Evolutionary conservation across 1,140 invertebrate genomes (phyloP), one percentile per base, ranked within the genome.

Genomic region (Eurosta solidaginis): DNA sequence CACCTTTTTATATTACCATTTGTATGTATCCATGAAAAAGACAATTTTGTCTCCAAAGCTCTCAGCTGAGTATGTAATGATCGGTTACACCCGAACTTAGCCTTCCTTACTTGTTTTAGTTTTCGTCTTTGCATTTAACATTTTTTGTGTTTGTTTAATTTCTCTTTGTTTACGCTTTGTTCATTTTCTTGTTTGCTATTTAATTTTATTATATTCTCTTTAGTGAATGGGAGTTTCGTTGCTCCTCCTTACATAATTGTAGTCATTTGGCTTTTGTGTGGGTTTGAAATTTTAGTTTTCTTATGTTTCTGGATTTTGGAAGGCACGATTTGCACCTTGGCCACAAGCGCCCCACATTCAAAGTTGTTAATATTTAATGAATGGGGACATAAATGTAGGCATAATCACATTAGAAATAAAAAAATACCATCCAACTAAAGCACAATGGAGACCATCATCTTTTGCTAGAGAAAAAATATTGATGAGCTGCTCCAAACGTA

Each of bases 121-220:
- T 36, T 68, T 68, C 22, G 40, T 40, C 40, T 68, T 68, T 68
- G 59, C 22, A 40, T 68, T 68, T 68, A 40, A n/a, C 25, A 68
- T 40, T 68, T n/a, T 68, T 68, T 68, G 54, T 68, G 59, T 68
- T 40, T 68, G 33, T 22, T 20, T 40, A 68, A 68, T 68, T 68
- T 68, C 33, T 68, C 33, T 68, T 68, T 68, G 59, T 40, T 68
- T 68, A 33, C 33, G 33, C 59, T 68, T 22, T 40, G n/a, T 68
- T 40, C 59, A 33, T 17, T 29, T 59, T 29, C n/a, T 33, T 20
- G 54, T 5, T 36, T 36, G 29, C 27, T 17, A 14, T 59, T 17
- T 33, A 59, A 33, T 33, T 33, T 33, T 59, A n/a, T n/a, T n/a
- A 25, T 17, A 27, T 29, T 6, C 29, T 59, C 54, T 29, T 1